Evolutionary conservation across 1,140 invertebrate genomes (phyloP).

Genomic region (Battus philenor): DNA sequence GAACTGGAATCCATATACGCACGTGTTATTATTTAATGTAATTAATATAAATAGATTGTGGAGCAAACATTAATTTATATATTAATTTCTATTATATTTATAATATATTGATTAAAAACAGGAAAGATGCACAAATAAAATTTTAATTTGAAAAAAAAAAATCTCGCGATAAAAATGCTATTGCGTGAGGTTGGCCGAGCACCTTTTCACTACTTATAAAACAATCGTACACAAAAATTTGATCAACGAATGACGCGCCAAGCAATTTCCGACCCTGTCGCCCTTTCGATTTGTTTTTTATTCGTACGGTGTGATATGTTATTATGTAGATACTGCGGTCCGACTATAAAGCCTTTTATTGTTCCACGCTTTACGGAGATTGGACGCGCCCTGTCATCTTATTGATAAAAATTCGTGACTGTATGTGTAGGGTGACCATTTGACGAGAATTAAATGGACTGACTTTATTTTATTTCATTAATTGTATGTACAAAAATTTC

Average conservation of each 20-base stretch:
- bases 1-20: no score
- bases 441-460: not conserved
- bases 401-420: conserved; percentile 16
- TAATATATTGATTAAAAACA: no score
- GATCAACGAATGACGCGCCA: conserved; percentile 6
- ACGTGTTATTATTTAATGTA: no score
- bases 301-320: conserved; percentile 10
- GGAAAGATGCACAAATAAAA: no score
- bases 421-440: conserved; percentile 6
- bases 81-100: no score
- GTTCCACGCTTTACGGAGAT: conserved; percentile 16
- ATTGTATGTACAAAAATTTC: no score
- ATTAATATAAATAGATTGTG: no score
- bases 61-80: no score
- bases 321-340: conserved; percentile 17
- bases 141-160: conserved; percentile 4
- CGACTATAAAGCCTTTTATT: conserved; percentile 17
- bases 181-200: conserved; percentile 3
- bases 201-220: conserved; percentile 11
- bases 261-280: conserved; percentile 8
- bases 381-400: conserved; percentile 15
- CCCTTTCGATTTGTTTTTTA: conserved; percentile 11
- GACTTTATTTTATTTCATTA: no score
- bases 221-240: conserved; percentile 17
- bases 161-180: not conserved